These are phyloP conservation scores for Dysidea cf. avara DNA, from an alignment of 37 sponge, comb jelly and placozoan genomes.

Conservation along the genomic window DNA sequence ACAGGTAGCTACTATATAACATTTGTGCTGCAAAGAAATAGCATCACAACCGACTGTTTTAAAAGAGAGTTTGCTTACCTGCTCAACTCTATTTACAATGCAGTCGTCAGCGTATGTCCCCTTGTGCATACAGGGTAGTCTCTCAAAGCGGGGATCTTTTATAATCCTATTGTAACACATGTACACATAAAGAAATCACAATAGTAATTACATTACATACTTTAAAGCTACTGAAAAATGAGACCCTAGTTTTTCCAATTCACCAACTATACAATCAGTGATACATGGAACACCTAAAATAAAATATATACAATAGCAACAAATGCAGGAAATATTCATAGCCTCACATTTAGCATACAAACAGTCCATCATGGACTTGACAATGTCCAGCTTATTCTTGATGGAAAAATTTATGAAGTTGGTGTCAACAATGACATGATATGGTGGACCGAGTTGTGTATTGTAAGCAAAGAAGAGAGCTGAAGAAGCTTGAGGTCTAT, in stretches of 20 bases:
- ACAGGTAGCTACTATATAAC: slow-evolving; percentile 98
- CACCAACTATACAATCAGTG: slow-evolving; percentile 97
- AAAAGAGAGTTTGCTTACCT: slow-evolving; percentile 38
- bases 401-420: slow-evolving; percentile 99
- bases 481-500: slow-evolving; percentile 81
- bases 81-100: slow-evolving; percentile 90
- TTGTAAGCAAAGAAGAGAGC: slow-evolving; percentile 95
- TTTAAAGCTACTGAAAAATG: slow-evolving; percentile 90
- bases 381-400: slow-evolving; percentile 94
- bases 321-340: slow-evolving; percentile 1
- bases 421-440: slow-evolving; percentile 91
- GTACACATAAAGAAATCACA: not conserved
- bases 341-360: slow-evolving; percentile 93
- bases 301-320: slow-evolving; percentile 10
- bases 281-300: slow-evolving; percentile 88
- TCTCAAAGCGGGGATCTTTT: slow-evolving; percentile 94
- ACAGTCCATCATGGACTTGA: slow-evolving; percentile 95
- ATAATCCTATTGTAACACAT: slow-evolving; percentile 58
- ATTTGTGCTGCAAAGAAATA: slow-evolving; percentile 75
- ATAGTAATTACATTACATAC: slow-evolving; percentile 9
- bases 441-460: slow-evolving; percentile 96
- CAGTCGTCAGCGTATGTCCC: slow-evolving; percentile 99
- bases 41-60: not conserved
- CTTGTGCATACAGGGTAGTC: slow-evolving; percentile 92
- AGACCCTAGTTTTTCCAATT: slow-evolving; percentile 97